Percentiles rank a stretch among this genome's conserved stretches.
These are phyloP conservation scores for Drosophila tani DNA, from an alignment of 1,140 invertebrate genomes.

Conservation along the genomic window DNA sequence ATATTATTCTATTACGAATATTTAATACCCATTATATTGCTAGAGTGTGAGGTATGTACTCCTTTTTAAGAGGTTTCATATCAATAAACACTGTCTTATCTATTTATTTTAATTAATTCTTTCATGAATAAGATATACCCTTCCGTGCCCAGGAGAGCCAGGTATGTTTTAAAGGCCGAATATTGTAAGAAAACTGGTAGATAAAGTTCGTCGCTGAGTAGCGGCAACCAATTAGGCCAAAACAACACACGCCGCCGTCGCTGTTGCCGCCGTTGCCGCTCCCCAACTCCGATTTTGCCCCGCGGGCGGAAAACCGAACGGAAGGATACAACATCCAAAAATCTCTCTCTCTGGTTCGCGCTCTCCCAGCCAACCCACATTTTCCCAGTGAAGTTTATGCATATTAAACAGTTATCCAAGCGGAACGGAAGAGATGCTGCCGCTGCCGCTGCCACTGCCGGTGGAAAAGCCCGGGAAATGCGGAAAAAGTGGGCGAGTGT, in stretches of 20 bases:
- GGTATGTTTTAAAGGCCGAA: constrained; percentile 17
- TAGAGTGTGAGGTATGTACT: no score
- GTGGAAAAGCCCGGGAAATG: constrained; percentile 2
- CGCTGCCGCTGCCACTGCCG: constrained; percentile 6
- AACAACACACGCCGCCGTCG: constrained; percentile 29
- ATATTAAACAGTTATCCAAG: constrained; percentile 76
- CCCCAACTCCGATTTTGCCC: constrained; percentile 7
- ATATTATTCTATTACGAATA: not conserved
- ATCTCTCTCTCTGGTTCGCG: constrained; percentile 14
- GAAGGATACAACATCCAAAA: constrained; percentile 61
- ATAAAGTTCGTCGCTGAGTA: constrained; percentile 51
- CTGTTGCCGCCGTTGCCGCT: not conserved
- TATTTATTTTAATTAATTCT: no score
- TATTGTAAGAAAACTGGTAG: constrained; percentile 48
- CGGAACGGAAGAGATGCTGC: constrained; percentile 42
- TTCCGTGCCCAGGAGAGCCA: not conserved
- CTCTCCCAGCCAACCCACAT: constrained; percentile 9
- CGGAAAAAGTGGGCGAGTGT: constrained; percentile 6
- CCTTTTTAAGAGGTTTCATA: no score
- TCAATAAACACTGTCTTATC: no score
- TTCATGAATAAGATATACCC: not conserved
- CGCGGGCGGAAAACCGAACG: constrained; percentile 48
- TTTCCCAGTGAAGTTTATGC: constrained; percentile 65
- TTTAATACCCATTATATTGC: not conserved
- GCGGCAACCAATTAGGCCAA: constrained; percentile 60